Conservation (phyloP, 2,113 vertebrate species). For the Phylloscopus trochiloides region DNA sequence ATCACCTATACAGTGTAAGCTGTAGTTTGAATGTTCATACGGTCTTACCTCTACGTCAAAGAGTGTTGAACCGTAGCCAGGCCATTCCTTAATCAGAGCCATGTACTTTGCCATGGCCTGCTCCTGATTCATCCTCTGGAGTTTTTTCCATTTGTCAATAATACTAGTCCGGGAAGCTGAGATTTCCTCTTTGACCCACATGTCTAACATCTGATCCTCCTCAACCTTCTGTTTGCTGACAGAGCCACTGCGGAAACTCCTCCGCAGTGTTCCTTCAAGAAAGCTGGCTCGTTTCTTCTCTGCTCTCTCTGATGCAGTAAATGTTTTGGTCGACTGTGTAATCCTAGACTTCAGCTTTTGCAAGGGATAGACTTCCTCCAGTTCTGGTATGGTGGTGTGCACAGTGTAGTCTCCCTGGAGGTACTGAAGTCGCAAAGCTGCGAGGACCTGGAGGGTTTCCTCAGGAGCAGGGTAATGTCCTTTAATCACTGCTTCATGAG, state of each 20-base stretch:
- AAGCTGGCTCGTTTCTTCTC: slow-evolving; percentile 92
- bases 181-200: slow-evolving; percentile 90
- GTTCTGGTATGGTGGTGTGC: slow-evolving; percentile 73
- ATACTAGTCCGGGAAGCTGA: slow-evolving; percentile 81
- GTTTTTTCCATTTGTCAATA: slow-evolving; percentile 92
- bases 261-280: slow-evolving; percentile 90
- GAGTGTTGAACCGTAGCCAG: slow-evolving; percentile 92
- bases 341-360: slow-evolving; percentile 86
- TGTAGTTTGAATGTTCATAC: background rate
- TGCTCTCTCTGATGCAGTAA: slow-evolving; percentile 69
- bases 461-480: slow-evolving; percentile 94
- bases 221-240: slow-evolving; percentile 82
- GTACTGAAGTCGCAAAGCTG: slow-evolving; percentile 91
- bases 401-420: slow-evolving; percentile 81
- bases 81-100: slow-evolving; percentile 92
- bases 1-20: background rate
- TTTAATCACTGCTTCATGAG: slow-evolving; percentile 91
- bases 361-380: slow-evolving; percentile 89
- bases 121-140: slow-evolving; percentile 90
- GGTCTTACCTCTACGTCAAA: slow-evolving; percentile 90
- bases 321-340: slow-evolving; percentile 85
- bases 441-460: slow-evolving; percentile 93
- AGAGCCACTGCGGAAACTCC: slow-evolving; percentile 88
- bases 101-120: slow-evolving; percentile 95
- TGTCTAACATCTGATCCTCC: slow-evolving; percentile 89